Evolutionary conservation across 2,888 invertebrate genomes (phyloP).

Genomic region (Leptopterna dolabrata): DNA sequence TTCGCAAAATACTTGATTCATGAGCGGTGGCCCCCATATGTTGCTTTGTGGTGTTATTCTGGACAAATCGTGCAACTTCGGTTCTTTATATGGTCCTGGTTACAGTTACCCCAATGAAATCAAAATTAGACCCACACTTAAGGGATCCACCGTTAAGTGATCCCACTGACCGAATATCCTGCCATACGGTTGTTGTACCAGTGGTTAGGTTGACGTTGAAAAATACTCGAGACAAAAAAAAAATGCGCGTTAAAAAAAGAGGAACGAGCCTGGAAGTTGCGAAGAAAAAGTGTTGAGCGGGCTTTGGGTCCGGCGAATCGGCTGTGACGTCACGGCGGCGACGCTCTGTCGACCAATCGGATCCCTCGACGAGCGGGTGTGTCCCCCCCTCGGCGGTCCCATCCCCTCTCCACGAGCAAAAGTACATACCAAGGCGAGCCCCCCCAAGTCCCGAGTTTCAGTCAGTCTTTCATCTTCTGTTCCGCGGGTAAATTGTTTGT

Average conservation of each 20-base stretch:
- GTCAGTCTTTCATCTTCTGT: constrained; percentile 14
- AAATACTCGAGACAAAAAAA: not conserved
- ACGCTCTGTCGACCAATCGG: constrained; percentile 2
- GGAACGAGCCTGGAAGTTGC: not conserved
- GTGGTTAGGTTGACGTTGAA: not conserved
- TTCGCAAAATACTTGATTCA: too few relatives aligned
- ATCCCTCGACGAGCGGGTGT: constrained; percentile 5
- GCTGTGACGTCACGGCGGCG: constrained; percentile 37
- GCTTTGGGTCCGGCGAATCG: not conserved
- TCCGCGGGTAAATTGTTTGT: not conserved
- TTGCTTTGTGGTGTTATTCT: too few relatives aligned
- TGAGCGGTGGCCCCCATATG: too few relatives aligned
- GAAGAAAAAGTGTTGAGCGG: not conserved
- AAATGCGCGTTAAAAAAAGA: not conserved
- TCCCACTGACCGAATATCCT: not conserved
- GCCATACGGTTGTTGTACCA: not conserved
- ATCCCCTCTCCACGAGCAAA: not conserved
- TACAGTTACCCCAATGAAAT: too few relatives aligned
- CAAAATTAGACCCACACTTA: too few relatives aligned
- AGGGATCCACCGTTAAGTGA: too few relatives aligned
- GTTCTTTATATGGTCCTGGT: too few relatives aligned
- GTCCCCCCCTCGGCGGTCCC: not conserved
- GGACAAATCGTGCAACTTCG: too few relatives aligned
- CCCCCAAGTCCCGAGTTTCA: constrained; percentile 26
- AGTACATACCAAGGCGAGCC: constrained; percentile 51